phyloP scores from a whole-genome alignment of 2,797 vertebrate genomes.

The Orientallactaga sibirica region DNA sequence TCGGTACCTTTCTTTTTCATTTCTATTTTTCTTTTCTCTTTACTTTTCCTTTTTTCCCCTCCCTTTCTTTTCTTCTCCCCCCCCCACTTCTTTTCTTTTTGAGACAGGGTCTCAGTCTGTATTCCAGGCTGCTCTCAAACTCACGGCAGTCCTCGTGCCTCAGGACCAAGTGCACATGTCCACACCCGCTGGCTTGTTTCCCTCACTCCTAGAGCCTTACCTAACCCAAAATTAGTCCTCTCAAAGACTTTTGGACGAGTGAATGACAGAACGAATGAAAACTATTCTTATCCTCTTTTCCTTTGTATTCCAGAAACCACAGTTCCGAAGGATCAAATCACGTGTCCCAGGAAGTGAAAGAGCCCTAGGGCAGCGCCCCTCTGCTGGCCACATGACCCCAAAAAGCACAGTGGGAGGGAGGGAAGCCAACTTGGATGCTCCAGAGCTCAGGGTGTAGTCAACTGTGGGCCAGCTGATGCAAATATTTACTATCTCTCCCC shows the following conservation, averaged over 20 bases:
- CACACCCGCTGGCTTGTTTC: neutral
- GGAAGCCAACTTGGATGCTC: neutral
- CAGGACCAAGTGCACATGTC: neutral
- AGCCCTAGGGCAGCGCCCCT: neutral
- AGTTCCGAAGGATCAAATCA: neutral
- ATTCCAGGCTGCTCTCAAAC: neutral
- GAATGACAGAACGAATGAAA: neutral
- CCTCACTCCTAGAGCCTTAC: neutral
- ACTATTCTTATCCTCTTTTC: neutral
- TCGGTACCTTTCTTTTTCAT: too few relatives aligned
- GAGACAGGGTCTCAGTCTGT: neutral
- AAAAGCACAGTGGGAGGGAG: neutral
- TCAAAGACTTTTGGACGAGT: neutral
- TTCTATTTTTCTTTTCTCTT: too few relatives aligned
- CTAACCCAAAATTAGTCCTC: neutral
- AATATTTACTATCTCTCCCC: neutral
- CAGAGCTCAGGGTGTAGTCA: neutral
- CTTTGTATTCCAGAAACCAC: neutral
- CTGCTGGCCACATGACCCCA: neutral
- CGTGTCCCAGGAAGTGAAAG: neutral
- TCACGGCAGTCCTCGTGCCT: neutral
- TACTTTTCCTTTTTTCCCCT: too few relatives aligned
- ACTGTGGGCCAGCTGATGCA: neutral
- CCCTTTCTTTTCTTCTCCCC: too few relatives aligned
- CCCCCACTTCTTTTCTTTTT: neutral